Percentiles rank a stretch among this genome's conserved stretches.
These are phyloP conservation scores for Gobiocypris rarus DNA, from an alignment of 2,113 vertebrate genomes.

Conservation along the genomic window DNA sequence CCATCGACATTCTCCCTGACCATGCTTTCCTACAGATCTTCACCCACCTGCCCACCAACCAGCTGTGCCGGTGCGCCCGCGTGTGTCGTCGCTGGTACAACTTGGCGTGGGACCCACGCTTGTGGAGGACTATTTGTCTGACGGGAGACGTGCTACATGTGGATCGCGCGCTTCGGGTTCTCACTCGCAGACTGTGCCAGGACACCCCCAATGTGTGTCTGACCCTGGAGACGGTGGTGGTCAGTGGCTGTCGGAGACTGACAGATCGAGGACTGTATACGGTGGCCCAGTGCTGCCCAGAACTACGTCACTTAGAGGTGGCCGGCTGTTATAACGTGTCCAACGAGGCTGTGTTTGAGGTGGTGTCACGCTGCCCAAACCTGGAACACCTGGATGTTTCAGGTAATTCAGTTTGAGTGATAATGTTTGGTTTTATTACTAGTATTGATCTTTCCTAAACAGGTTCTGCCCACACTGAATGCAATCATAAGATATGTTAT, in stretches of 20 bases:
- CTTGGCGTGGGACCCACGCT: constrained; percentile 93
- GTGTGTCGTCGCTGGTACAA: constrained; percentile 98
- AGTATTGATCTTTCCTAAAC: background rate
- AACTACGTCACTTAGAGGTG: constrained; percentile 90
- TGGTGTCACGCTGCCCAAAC: constrained; percentile 95
- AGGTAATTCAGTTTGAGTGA: constrained; percentile 76
- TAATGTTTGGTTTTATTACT: background rate
- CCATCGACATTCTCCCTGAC: constrained; percentile 89
- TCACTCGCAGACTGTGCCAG: constrained; percentile 94
- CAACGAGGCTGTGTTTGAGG: constrained; percentile 94
- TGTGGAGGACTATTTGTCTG: constrained; percentile 91
- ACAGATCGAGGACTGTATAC: constrained; percentile 94
- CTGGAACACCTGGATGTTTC: constrained; percentile 97
- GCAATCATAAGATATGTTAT: background rate
- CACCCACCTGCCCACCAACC: constrained; percentile 94
- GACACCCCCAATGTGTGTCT: constrained; percentile 98
- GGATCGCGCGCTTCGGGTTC: constrained; percentile 92
- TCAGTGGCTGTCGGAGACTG: constrained; percentile 93
- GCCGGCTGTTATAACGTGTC: constrained; percentile 95
- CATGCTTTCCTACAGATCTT: constrained; percentile 88
- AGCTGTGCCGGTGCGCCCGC: constrained; percentile 93
- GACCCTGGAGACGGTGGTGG: constrained; percentile 92
- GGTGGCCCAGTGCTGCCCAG: constrained; percentile 94
- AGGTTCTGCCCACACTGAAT: no score
- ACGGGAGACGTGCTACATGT: constrained; percentile 91